Percentiles rank a stretch among this genome's conserved stretches.
Evolutionary conservation across 1,140 invertebrate species (phyloP).

Genomic region (Bacillus rossius): DNA sequence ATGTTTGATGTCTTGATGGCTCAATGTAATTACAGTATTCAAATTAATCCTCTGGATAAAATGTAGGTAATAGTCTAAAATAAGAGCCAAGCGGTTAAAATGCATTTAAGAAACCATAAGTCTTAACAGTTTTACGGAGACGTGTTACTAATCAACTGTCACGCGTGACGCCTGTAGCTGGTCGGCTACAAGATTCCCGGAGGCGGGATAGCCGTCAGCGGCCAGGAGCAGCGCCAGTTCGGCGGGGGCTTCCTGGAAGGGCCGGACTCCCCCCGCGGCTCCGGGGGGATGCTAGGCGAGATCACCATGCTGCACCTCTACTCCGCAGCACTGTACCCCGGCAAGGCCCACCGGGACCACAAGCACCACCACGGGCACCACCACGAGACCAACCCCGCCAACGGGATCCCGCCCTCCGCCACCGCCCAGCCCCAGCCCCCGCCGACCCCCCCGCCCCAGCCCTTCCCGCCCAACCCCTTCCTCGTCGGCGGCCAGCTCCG

Average conservation of each 20-base stretch:
- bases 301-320: constrained; percentile 73
- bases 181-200: constrained; percentile 70
- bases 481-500: constrained; percentile 18
- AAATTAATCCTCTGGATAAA: too few relatives aligned
- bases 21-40: too few relatives aligned
- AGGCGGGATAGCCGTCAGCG: constrained; percentile 64
- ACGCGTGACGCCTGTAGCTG: constrained; percentile 45
- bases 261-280: constrained; percentile 39
- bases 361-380: constrained; percentile 78
- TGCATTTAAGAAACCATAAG: too few relatives aligned
- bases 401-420: constrained; percentile 24
- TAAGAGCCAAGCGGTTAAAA: too few relatives aligned
- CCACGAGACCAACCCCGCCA: constrained; percentile 49
- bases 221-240: constrained; percentile 59
- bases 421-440: constrained; percentile 21
- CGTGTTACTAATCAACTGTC: too few relatives aligned
- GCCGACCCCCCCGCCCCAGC: constrained; percentile 33
- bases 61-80: too few relatives aligned
- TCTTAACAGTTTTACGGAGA: too few relatives aligned
- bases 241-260: constrained; percentile 53
- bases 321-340: constrained; percentile 67
- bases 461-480: constrained; percentile 16
- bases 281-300: constrained; percentile 48
- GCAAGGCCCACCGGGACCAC: constrained; percentile 76
- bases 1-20: too few relatives aligned